These are phyloP conservation scores for Burhinus bistriatus DNA, from an alignment of 2,113 vertebrate species.

Conservation along the genomic window DNA sequence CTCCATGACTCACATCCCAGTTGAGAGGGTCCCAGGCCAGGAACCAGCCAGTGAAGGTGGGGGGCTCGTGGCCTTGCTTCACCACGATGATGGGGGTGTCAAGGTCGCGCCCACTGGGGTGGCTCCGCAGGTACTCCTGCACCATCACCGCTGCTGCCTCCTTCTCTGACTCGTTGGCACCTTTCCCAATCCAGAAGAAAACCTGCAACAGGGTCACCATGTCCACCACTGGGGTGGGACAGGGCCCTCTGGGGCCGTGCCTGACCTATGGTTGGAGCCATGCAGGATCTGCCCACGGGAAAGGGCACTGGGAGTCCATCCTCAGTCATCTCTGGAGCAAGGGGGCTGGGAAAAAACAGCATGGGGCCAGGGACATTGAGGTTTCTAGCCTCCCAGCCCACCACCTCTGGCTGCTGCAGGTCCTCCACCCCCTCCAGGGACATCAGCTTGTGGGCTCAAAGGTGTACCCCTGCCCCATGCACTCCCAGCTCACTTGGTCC, in stretches of 20 bases:
- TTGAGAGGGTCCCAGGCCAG: conserved; percentile 84
- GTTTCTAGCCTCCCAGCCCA: background rate
- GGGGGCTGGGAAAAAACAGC: background rate
- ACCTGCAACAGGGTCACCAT: conserved; percentile 53
- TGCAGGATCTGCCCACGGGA: fast-evolving
- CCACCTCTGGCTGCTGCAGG: background rate
- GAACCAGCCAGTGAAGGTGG: conserved; percentile 89
- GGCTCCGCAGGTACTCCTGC: conserved; percentile 81
- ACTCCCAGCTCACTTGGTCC: conserved; percentile 76
- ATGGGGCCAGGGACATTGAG: fast-evolving
- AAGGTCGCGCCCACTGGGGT: conserved; percentile 75
- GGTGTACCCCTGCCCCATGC: fast-evolving
- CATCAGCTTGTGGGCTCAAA: background rate
- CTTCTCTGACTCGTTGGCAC: conserved; percentile 76
- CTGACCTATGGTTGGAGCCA: background rate
- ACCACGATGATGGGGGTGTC: conserved; percentile 82
- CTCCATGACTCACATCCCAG: conserved; percentile 75
- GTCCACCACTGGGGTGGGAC: background rate
- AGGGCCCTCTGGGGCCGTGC: background rate
- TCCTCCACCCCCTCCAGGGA: fast-evolving
- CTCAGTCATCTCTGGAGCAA: background rate
- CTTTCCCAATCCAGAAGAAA: conserved; percentile 84
- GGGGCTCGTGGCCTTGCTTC: conserved; percentile 85
- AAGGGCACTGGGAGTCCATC: background rate
- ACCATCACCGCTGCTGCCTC: conserved; percentile 64